Percentiles rank a stretch among this genome's conserved stretches.
phyloP scores from a whole-genome alignment of 2,888 invertebrate genomes.

The Sphaerophoria rueppellii region DNA sequence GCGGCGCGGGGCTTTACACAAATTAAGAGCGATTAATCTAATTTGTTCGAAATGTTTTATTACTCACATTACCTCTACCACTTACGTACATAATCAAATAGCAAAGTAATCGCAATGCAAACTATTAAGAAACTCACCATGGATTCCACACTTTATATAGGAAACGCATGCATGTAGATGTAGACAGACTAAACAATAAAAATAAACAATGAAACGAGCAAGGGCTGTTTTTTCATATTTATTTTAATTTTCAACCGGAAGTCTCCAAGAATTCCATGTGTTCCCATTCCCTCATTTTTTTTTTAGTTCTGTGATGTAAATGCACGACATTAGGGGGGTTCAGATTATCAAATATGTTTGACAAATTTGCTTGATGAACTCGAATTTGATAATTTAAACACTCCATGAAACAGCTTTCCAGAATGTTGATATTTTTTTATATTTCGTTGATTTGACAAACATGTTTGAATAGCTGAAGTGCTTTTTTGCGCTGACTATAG shows the following conservation, averaged over 20 bases:
- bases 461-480: too few relatives aligned
- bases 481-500: too few relatives aligned
- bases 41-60: conserved; percentile 42
- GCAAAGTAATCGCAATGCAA: conserved; percentile 50
- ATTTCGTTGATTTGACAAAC: too few relatives aligned
- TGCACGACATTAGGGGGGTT: not conserved
- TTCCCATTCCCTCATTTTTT: conserved; percentile 31
- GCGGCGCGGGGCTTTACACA: conserved; percentile 19
- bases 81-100: conserved; percentile 44
- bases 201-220: conserved; percentile 52
- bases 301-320: conserved; percentile 4
- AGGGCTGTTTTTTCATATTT: conserved; percentile 48
- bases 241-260: conserved; percentile 57
- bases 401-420: too few relatives aligned
- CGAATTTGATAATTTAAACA: too few relatives aligned
- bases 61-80: not conserved
- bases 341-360: not conserved
- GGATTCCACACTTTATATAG: conserved; percentile 54
- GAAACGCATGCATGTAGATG: not conserved
- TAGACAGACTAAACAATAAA: conserved; percentile 35
- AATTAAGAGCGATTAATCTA: conserved; percentile 48
- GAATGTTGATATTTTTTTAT: too few relatives aligned
- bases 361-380: too few relatives aligned
- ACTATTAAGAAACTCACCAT: conserved; percentile 45
- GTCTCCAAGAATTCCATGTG: conserved; percentile 66